Evolutionary conservation across 2,888 invertebrate genomes (phyloP).

Genomic region (Kryphioiulus occultus): DNA sequence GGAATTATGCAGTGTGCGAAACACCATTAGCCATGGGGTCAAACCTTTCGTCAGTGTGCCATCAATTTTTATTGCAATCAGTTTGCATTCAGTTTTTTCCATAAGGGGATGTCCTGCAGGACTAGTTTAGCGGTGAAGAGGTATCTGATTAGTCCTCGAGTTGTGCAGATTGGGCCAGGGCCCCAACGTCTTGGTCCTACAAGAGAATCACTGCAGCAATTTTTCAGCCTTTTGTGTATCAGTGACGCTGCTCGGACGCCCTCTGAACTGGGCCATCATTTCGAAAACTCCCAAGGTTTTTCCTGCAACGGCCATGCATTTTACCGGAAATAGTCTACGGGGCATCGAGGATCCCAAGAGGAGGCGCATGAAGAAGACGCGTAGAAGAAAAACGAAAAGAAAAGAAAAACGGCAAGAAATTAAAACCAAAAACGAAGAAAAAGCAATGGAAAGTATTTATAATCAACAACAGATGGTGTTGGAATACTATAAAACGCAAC

Average conservation of each 20-base stretch:
- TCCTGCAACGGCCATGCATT: not conserved
- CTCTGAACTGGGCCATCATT: constrained; percentile 38
- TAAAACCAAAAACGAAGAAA: not conserved
- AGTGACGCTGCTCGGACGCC: not conserved
- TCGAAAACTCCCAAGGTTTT: not conserved
- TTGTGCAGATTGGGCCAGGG: not conserved
- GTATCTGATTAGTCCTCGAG: not conserved
- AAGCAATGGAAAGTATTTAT: not conserved
- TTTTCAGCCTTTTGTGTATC: not conserved
- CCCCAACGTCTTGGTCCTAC: not conserved
- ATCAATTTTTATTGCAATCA: no score
- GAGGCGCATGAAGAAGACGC: not conserved
- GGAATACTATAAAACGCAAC: no score
- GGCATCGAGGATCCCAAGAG: no score
- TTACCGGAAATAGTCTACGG: not conserved
- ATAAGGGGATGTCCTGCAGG: no score
- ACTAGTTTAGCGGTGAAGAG: no score
- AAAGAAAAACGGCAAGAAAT: not conserved
- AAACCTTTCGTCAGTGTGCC: no score
- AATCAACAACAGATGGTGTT: no score
- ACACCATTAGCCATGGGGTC: no score
- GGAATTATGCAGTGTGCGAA: no score
- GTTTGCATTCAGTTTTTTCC: no score
- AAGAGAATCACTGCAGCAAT: not conserved
- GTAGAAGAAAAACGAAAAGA: not conserved